Base-by-base conservation (phyloP, 2,888 invertebrate genomes). In the Tolmerus cingulatus region DNA sequence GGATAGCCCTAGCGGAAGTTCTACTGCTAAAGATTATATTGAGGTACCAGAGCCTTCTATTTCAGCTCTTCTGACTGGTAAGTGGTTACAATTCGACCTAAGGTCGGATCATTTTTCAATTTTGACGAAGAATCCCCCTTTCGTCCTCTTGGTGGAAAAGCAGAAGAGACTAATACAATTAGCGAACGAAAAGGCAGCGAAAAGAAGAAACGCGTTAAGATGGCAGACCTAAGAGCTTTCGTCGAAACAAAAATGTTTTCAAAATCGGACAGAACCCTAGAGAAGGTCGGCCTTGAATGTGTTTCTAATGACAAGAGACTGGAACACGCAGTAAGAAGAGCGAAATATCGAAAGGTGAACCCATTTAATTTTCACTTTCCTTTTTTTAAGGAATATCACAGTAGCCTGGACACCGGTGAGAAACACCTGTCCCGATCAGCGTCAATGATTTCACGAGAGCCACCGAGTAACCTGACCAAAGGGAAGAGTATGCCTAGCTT, bases 401-500 rank as follows among this genome's bases (percentile, higher is more conserved):
- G 96, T 89, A 97, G 97, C 91, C 93, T 97, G 87, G 97, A 97
- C 90, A 96, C 97, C 1, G 95, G 96, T 0, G 97, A 97, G 89
- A 95, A 95, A 90, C 95, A 96, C 88, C 93, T 97, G 82, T 95
- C 96, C 0, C 94, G 96, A 89, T 96, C 96, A 1, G 95, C 95
- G 74, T 94, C 96, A 0, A 95, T 95, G 84, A 94, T 95, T 86
- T 95, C 95, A 77, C 95, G 95, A 89, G 93, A 94, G 2, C 94
- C 94, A 0, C 93, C 94, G 19, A 94, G 95, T 86, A 97, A 97
- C 92, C 94, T 98, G 84, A 96, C 97, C 88, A 97, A 98, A 94
- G 98, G 98, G 88, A 98, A 98, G 93, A 98, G 98, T 94, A 98
- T 98, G 98, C 98, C 98, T 3, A 98, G 98, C 91, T 93, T 98